Conservation (phyloP, 2,888 invertebrate genomes). For the Petrophora chlorosata region DNA sequence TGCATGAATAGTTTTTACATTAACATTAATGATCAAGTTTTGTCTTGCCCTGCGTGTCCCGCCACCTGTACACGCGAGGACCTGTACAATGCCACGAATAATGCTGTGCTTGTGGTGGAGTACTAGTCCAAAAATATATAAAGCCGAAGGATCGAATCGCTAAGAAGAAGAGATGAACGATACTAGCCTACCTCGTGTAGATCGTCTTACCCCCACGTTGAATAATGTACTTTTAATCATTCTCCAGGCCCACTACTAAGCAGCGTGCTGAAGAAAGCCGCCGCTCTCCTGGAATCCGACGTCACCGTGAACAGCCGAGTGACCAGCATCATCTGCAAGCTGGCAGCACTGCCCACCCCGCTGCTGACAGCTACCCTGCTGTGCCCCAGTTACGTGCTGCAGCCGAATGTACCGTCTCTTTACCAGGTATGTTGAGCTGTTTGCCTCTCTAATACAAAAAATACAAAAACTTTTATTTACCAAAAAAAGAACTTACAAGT, state of each 20-base stretch:
- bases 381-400: constrained; percentile 91
- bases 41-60: no score
- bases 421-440: constrained; percentile 87
- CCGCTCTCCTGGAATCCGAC: constrained; percentile 92
- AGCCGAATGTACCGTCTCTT: constrained; percentile 95
- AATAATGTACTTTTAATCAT: constrained; percentile 1
- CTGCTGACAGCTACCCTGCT: constrained; percentile 93
- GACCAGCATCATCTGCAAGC: constrained; percentile 92
- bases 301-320: constrained; percentile 93
- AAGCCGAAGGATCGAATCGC: no score
- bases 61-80: no score
- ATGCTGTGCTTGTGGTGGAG: no score
- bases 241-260: constrained; percentile 91
- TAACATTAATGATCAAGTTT: no score
- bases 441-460: background rate
- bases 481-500: no score
- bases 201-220: background rate
- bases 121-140: no score
- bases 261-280: constrained; percentile 91
- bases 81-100: no score
- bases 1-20: no score
- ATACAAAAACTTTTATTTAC: no score
- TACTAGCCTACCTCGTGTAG: no score
- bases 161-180: no score
- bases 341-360: constrained; percentile 95